Percentiles rank a stretch among this genome's conserved stretches.
These are phyloP conservation scores for Rhinatrema bivittatum DNA, from an alignment of 2,797 vertebrate genomes.

Conservation along the genomic window DNA sequence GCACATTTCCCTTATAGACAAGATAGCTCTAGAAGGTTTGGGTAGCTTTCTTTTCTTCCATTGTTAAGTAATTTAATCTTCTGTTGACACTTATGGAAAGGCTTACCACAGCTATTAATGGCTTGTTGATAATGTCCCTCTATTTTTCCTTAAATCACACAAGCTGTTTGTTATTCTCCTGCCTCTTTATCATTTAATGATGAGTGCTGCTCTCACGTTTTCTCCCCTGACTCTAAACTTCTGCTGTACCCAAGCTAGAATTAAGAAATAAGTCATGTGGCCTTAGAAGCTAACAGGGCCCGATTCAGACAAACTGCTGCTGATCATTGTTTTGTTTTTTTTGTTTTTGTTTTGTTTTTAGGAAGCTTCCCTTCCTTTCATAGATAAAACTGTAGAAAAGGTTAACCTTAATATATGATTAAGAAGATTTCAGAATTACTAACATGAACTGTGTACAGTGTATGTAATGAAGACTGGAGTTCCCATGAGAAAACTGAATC, in stretches of 20 bases:
- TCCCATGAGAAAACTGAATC: too few relatives aligned
- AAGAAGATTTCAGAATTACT: too few relatives aligned
- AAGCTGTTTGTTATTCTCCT: slow-evolving; percentile 24
- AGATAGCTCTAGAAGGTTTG: slow-evolving; percentile 27
- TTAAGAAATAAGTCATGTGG: neutral
- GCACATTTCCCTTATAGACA: slow-evolving; percentile 25
- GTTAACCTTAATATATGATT: too few relatives aligned
- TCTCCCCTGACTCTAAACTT: neutral
- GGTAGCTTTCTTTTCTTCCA: slow-evolving; percentile 28
- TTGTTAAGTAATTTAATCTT: slow-evolving; percentile 45
- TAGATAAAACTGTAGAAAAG: too few relatives aligned
- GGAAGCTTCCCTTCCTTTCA: too few relatives aligned
- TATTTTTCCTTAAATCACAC: slow-evolving; percentile 14
- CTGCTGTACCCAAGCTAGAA: neutral
- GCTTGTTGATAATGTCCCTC: slow-evolving; percentile 20
- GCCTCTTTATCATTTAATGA: slow-evolving; percentile 15
- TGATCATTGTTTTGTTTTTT: too few relatives aligned
- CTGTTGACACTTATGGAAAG: slow-evolving; percentile 32
- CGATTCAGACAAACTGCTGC: too few relatives aligned
- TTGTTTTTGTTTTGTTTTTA: too few relatives aligned
- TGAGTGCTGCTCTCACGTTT: neutral
- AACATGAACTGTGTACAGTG: too few relatives aligned
- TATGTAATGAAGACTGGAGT: too few relatives aligned
- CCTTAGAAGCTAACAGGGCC: too few relatives aligned
- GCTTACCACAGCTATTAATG: slow-evolving; percentile 30